Evolutionary conservation across 92 coral and sea anemone species (phyloP), one percentile per base, ranked within the genome.

Genomic region (Zoanthus solanderi): DNA sequence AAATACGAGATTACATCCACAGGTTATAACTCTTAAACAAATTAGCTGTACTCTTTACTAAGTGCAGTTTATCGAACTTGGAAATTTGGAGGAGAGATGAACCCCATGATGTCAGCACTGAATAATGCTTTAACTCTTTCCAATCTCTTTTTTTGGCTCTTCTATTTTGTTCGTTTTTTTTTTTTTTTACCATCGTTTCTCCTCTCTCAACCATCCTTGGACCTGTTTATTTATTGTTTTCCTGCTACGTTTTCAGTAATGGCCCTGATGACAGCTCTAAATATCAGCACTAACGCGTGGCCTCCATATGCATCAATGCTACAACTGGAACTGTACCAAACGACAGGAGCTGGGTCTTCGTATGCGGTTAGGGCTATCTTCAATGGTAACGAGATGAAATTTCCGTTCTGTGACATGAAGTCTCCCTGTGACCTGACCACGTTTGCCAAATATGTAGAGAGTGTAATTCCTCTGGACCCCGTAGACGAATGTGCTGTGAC

Each of bases 241-340:
- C 9, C 58, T 29, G 52, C 6, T 17, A 47, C 47, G 83, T 31
- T 28, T 46, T 16, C 76, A 97, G 99, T 97, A 45, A 89, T 86
- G 90, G 91, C 99, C 18, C 60, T 97, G 28, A 78, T 92, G 47
- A 81, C 88, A 34, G 99, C 99, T 16, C 93, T 95, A 76, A 95
- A 94, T 75, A 92, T 94, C n/a, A 87, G 90, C 67, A 98, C 94
- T 54, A 78, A 88, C 71, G 76, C 89, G 10, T 97, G 99, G 99
- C 88, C 96, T 6, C 98, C 99, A 1, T 97, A 95, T 32, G 98
- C 99, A 16, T 92, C 99, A 7, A 71, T 95, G 80, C 67, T 97
- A 5, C 92, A 88, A 50, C 58, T 97, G 53, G 99, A 97, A 88
- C 90, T 97, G 66, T 90, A 85, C 53, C 90, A 95, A 66, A 87